Evolutionary conservation across 1,140 invertebrate species (phyloP), one percentile per base, ranked within the genome.

Genomic region (Potamilus streckersoni): DNA sequence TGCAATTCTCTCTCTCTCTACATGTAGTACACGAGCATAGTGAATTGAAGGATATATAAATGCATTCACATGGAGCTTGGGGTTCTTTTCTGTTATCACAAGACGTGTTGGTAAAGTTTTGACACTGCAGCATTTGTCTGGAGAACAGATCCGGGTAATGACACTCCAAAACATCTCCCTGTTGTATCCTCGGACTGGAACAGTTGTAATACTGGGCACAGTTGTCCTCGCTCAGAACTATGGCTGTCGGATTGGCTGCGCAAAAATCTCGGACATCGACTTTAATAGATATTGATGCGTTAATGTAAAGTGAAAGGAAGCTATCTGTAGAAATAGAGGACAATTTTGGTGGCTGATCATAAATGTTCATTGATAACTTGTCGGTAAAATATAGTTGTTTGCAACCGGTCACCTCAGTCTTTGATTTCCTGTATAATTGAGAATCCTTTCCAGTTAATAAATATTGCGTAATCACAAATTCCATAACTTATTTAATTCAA

Each of bases 171-270:
- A 31, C 69, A 13, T 58, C 19, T 6, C n/a, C 65, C 8, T 65
- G 23, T 20, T 23, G 60, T 58, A 58, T 15, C 20, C 13, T 17
- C 16, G 55, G 68, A 59, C 65, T 65, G 8, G 79, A 77, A 71
- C 84, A 85, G 78, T 85, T 79, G 67, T 83, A 85, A 64, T 84
- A 85, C 74, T 83, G 83, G 55, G 80, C 84, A 80, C 84, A 85
- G 76, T 85, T 82, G 15, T 73, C 73, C 11, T 70, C 65, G 68
- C 83, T 75, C 38, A 75, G 27, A 60, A 75, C 79, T 27, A 82
- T 73, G 19, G 72, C 59, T 11, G 3, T 69, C 19, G 72, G 72
- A 19, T 79, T 79, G 13, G 80, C 75, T 20, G 69, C 70, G 61
- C 80, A 82, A 17, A 76, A 79, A 16, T 76, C 61, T 59, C 67